Conservation (phyloP, 2,888 invertebrate species). For the Erebia aethiops region DNA sequence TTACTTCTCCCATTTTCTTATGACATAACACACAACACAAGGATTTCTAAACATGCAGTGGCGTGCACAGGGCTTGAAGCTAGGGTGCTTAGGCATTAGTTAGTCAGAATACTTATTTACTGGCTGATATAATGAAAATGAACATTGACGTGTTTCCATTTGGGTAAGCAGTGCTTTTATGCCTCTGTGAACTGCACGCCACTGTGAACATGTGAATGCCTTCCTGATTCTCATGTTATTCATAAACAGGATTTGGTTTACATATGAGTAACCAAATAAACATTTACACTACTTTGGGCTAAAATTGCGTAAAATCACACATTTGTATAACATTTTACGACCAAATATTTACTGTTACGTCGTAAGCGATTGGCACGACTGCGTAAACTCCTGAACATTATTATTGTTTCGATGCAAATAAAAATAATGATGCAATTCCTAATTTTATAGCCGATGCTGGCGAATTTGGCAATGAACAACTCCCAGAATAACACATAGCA, state of each 20-base stretch:
- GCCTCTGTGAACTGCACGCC: too few relatives aligned
- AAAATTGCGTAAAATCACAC: slow-evolving; percentile 18
- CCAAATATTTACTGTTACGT: slow-evolving; percentile 36
- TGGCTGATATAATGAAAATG: too few relatives aligned
- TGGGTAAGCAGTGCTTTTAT: too few relatives aligned
- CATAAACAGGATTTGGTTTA: background rate
- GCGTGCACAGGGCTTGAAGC: too few relatives aligned
- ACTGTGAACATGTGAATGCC: background rate
- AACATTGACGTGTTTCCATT: too few relatives aligned
- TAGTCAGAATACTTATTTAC: too few relatives aligned
- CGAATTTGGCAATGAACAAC: slow-evolving; percentile 34
- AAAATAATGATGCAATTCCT: slow-evolving; percentile 36
- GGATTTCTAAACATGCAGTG: too few relatives aligned
- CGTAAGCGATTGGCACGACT: slow-evolving; percentile 36
- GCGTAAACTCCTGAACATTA: slow-evolving; percentile 25
- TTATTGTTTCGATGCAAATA: slow-evolving; percentile 32
- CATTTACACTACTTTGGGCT: slow-evolving; percentile 16
- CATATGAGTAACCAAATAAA: slow-evolving; percentile 4
- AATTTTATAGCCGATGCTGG: slow-evolving; percentile 33
- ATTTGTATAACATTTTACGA: slow-evolving; percentile 24
- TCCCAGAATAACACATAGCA: background rate
- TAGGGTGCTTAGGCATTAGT: too few relatives aligned
- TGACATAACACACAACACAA: too few relatives aligned
- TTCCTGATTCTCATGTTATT: background rate
- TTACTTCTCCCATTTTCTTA: too few relatives aligned